Percentiles rank a stretch among this genome's conserved stretches.
phyloP scores from a whole-genome alignment of 2,113 vertebrate genomes.

The Ophthalmolycus amberensis region DNA sequence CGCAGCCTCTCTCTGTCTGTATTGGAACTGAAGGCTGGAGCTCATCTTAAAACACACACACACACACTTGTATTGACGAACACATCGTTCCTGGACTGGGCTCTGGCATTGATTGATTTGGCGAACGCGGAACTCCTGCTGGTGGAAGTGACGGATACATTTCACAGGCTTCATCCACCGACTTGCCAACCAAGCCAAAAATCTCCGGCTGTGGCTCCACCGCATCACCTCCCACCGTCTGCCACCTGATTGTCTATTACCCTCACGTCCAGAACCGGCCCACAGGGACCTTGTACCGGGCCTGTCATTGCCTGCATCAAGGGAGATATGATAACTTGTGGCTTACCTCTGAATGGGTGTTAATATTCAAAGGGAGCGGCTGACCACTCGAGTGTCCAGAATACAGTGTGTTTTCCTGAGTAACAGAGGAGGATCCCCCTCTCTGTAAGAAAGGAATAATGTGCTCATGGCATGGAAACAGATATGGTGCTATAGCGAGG shows the following conservation, averaged over 20 bases:
- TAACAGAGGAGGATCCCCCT: slow-evolving; percentile 11
- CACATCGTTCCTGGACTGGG: slow-evolving; percentile 48
- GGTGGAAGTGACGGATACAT: slow-evolving; percentile 69
- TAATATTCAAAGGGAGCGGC: slow-evolving; percentile 42
- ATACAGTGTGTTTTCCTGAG: slow-evolving; percentile 4
- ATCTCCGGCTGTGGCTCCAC: slow-evolving; percentile 37
- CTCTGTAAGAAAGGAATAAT: background rate
- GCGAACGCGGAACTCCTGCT: slow-evolving; percentile 45
- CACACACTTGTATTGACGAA: slow-evolving; percentile 42
- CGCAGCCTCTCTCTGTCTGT: background rate
- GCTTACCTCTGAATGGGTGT: slow-evolving; percentile 11
- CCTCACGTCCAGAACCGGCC: slow-evolving; percentile 19
- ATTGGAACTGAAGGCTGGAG: slow-evolving; percentile 24
- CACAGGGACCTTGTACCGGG: slow-evolving; percentile 7
- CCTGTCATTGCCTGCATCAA: slow-evolving; percentile 46
- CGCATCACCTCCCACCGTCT: slow-evolving; percentile 32
- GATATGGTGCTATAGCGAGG: background rate
- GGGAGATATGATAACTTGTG: slow-evolving; percentile 31
- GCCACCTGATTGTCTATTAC: slow-evolving; percentile 53
- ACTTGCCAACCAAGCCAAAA: slow-evolving; percentile 37
- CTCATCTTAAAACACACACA: slow-evolving; percentile 31
- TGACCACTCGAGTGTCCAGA: slow-evolving; percentile 3
- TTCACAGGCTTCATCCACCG: slow-evolving; percentile 43
- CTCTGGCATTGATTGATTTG: slow-evolving; percentile 67
- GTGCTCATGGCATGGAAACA: background rate